phyloP scores from a whole-genome alignment of 2,888 invertebrate genomes.

The Loripinus fragilis region DNA sequence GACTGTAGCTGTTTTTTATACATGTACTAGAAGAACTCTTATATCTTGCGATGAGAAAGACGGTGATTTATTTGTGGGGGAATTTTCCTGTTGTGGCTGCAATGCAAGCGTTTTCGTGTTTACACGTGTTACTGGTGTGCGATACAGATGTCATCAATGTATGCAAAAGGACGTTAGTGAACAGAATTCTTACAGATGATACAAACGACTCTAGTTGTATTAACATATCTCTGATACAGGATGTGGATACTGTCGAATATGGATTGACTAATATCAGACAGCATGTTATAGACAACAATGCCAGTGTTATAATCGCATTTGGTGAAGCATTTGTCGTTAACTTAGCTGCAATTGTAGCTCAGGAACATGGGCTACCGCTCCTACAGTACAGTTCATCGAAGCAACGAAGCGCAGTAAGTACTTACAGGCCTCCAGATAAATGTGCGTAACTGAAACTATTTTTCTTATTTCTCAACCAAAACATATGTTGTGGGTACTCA shows the following conservation, averaged over 20 bases:
- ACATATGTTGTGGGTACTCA: too few species aligned
- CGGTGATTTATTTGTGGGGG: neutral
- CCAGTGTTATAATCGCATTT: slow-evolving; percentile 13
- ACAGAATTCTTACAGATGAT: neutral
- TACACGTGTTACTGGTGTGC: neutral
- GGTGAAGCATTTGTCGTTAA: slow-evolving; percentile 35
- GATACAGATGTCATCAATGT: neutral
- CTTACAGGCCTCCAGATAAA: too few species aligned
- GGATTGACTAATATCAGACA: neutral
- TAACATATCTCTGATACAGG: neutral
- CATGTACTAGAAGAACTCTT: too few species aligned
- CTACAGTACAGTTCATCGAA: slow-evolving; percentile 40
- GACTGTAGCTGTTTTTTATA: too few species aligned
- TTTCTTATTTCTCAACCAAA: too few species aligned
- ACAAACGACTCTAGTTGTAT: neutral
- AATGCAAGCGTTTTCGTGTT: neutral
- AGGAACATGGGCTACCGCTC: slow-evolving; percentile 26
- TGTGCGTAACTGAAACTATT: too few species aligned
- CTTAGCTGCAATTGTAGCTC: slow-evolving; percentile 30
- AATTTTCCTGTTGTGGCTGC: neutral
- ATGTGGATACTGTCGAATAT: neutral
- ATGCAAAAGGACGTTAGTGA: neutral
- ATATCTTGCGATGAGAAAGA: neutral
- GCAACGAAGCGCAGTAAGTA: slow-evolving; percentile 35
- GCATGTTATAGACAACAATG: neutral